A percentile compares a stretch with the other conserved stretches of the same genome.
Evolutionary conservation across 2,888 invertebrate genomes (phyloP).

Genomic region (Zaprionus bogoriensis): DNA sequence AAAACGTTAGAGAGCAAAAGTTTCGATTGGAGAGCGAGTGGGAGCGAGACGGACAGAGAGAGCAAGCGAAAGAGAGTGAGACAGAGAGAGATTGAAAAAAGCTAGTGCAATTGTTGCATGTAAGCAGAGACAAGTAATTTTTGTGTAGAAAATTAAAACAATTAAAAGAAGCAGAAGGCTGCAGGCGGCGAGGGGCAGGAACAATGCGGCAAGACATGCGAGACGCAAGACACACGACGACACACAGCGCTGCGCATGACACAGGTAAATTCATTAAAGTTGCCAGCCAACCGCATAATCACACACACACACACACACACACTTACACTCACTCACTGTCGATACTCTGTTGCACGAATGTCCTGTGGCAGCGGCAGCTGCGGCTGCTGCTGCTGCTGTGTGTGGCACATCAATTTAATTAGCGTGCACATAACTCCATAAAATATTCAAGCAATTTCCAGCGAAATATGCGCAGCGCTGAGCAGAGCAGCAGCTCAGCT

Average conservation of each 20-base stretch:
- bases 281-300: constrained; percentile 35
- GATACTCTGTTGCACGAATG: constrained; percentile 41
- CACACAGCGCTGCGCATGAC: constrained; percentile 51
- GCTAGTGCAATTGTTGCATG: constrained; percentile 42
- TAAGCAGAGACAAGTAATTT: constrained; percentile 46
- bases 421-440: constrained; percentile 74
- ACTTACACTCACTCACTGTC: constrained; percentile 35
- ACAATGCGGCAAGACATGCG: constrained; percentile 41
- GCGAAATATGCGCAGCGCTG: constrained; percentile 58
- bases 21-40: constrained; percentile 5
- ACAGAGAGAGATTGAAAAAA: not conserved
- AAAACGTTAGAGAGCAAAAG: constrained; percentile 9
- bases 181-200: constrained; percentile 6
- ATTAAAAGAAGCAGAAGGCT: constrained; percentile 37
- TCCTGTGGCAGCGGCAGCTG: constrained; percentile 47
- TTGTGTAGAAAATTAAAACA: constrained; percentile 45
- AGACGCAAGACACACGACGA: constrained; percentile 33
- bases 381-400: constrained; percentile 50
- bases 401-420: constrained; percentile 76
- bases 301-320: constrained; percentile 1
- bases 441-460: constrained; percentile 75
- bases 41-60: not conserved
- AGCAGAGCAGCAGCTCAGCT: constrained; percentile 26
- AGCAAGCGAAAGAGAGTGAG: not conserved
- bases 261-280: constrained; percentile 77